A percentile compares a stretch with the other conserved stretches of the same genome.
Conservation (phyloP, 2,797 vertebrate genomes). For the Xerus rutilus region DNA sequence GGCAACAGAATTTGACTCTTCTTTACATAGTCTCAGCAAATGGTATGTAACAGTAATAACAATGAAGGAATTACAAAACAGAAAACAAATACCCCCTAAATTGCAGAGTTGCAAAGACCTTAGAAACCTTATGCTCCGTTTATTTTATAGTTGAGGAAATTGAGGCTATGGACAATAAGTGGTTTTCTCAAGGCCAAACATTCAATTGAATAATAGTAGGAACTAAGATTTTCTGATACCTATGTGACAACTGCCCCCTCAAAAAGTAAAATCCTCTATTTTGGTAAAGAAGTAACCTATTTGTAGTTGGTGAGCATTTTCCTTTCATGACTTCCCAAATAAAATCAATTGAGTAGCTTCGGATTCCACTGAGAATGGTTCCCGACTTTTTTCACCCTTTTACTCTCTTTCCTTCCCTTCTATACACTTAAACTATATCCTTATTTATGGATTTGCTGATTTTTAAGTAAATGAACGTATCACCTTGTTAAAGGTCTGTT, state of each 20-base stretch:
- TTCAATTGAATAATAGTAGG: background rate
- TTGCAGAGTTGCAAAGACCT: background rate
- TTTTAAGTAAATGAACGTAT: background rate
- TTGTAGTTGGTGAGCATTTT: background rate
- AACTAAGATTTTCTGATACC: background rate
- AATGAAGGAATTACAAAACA: background rate
- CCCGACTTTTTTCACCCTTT: background rate
- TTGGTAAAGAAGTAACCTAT: too few relatives aligned
- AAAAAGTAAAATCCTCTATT: background rate
- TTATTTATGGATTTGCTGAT: background rate
- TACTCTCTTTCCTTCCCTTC: background rate
- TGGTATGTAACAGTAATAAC: background rate
- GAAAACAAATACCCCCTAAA: background rate
- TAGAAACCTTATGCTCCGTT: background rate
- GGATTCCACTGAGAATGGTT: background rate
- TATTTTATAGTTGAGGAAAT: background rate
- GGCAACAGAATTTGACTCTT: background rate
- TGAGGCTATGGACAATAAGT: background rate
- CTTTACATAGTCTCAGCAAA: background rate
- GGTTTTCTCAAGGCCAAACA: background rate
- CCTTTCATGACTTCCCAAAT: background rate
- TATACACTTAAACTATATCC: background rate
- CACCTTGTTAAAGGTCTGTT: background rate
- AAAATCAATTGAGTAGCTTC: background rate
- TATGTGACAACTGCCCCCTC: background rate